Base-by-base conservation (phyloP, 2,113 vertebrate genomes). In the Hippocampus zosterae region DNA sequence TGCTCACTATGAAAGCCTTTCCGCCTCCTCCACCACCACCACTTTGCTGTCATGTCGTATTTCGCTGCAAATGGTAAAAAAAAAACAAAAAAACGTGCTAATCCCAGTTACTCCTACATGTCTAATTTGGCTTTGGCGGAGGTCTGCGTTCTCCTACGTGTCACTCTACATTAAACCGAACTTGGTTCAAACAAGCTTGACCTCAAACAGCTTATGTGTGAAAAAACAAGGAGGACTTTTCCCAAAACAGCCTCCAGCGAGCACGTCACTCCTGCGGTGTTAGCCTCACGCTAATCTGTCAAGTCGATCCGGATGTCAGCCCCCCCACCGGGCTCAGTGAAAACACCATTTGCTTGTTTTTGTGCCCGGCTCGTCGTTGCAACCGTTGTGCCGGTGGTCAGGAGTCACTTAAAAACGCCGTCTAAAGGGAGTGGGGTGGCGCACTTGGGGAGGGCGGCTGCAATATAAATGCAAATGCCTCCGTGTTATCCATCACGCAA, bases 381-480 rank as follows among this genome's bases (percentile, higher is more conserved):
- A 86, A 72, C 84, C 83, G 74, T 62, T 84, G 81, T 80, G 69
- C 67, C 66, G 27, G 81, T 85, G 84, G 84, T 87, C 83, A 83
- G 78, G 78, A 80, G 83, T 83, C 62, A 52, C 70, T 81, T 85
- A 85, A 86, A 84, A 81, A 88, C 79, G 72, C 80, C 77, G 69
- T 83, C 77, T 80, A 83, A 88, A 88, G 74, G 81, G 69, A 15
- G 75, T 80, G 75, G 75, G 83, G 85, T 80, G 83, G 76, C 21
- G 67, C 78, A 72, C 74, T 74, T 0, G 25, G 56, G 56, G 56
- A 59, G 5, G 12, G 5, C 18, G 80, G 77, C 69, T 77, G 77
- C 79, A 84, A 90, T 90, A 88, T 85, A 87, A 87, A 91, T 90
- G 87, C 88, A 88, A 92, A 90, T 87, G 41, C 55, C 41, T 82